These are phyloP conservation scores for Ips typographus DNA, from an alignment of 1,140 invertebrate genomes.

Conservation along the genomic window DNA sequence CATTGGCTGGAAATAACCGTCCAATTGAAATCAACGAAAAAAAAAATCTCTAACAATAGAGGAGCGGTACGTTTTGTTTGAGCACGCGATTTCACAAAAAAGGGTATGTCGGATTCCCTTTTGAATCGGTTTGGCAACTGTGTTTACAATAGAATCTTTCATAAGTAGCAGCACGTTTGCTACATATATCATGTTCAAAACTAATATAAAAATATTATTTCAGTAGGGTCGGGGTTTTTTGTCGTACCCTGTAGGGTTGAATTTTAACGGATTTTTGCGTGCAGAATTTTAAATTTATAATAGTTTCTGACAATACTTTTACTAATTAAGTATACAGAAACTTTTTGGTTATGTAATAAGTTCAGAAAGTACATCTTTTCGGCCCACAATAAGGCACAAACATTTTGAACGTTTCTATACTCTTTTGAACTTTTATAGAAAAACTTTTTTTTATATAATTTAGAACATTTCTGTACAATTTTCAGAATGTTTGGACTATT, in stretches of 20 bases:
- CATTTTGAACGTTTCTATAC: too few relatives aligned
- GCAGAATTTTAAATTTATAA: not conserved
- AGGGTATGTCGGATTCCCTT: not conserved
- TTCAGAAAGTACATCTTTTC: too few relatives aligned
- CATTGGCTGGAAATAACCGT: conserved; percentile 33
- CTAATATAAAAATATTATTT: conserved; percentile 25
- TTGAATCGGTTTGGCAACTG: conserved; percentile 17
- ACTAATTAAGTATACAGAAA: too few relatives aligned
- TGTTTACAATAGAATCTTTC: conserved; percentile 24
- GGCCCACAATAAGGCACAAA: too few relatives aligned
- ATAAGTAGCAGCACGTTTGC: conserved; percentile 20
- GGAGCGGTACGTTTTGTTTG: conserved; percentile 26
- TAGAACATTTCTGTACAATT: too few relatives aligned
- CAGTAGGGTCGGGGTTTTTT: conserved; percentile 6
- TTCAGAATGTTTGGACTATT: too few relatives aligned
- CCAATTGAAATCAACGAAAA: conserved; percentile 37
- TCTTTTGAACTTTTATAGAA: too few relatives aligned
- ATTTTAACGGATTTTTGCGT: conserved; percentile 18
- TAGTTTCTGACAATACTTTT: too few relatives aligned
- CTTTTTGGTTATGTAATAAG: too few relatives aligned
- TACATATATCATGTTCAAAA: conserved; percentile 28
- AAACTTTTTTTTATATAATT: too few relatives aligned
- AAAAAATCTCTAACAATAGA: conserved; percentile 33
- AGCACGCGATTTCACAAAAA: conserved; percentile 38
- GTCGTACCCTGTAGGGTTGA: conserved; percentile 8